A percentile compares a stretch with the other conserved stretches of the same genome.
Conservation (phyloP, 2,797 vertebrate species). For the Sardinella longiceps region DNA sequence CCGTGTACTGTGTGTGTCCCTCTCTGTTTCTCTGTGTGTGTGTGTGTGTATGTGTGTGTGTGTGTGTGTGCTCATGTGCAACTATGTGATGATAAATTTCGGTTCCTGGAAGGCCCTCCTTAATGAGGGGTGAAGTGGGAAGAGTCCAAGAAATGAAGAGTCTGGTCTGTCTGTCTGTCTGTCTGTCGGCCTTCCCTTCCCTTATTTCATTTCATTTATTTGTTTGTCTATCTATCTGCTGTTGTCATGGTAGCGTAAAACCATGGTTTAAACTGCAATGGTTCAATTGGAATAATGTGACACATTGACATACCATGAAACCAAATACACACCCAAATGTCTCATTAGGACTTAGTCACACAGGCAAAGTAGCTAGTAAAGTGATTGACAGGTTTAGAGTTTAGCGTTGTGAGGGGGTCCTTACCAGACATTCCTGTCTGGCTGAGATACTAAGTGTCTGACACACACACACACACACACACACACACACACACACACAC, state of each 20-base stretch:
- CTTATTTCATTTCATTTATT: too few relatives aligned
- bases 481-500: background rate
- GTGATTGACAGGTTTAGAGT: constrained; percentile 43
- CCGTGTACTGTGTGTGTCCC: background rate
- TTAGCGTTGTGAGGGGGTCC: constrained; percentile 27
- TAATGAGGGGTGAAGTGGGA: background rate
- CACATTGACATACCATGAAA: background rate
- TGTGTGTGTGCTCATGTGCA: background rate
- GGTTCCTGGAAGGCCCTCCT: constrained; percentile 27
- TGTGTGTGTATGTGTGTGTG: background rate
- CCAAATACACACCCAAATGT: background rate
- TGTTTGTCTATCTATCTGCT: background rate
- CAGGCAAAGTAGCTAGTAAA: constrained; percentile 21
- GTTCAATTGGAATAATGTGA: background rate
- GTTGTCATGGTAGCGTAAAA: background rate
- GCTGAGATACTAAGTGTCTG: constrained; percentile 35
- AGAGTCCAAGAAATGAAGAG: background rate
- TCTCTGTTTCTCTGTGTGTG: background rate
- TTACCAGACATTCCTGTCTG: constrained; percentile 28
- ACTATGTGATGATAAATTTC: background rate
- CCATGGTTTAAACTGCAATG: background rate
- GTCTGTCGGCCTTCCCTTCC: background rate
- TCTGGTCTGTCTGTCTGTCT: background rate
- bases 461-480: background rate
- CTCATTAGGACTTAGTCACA: constrained; percentile 31